These are phyloP conservation scores for Nestor notabilis DNA, from an alignment of 2,113 vertebrate genomes.

Conservation along the genomic window DNA sequence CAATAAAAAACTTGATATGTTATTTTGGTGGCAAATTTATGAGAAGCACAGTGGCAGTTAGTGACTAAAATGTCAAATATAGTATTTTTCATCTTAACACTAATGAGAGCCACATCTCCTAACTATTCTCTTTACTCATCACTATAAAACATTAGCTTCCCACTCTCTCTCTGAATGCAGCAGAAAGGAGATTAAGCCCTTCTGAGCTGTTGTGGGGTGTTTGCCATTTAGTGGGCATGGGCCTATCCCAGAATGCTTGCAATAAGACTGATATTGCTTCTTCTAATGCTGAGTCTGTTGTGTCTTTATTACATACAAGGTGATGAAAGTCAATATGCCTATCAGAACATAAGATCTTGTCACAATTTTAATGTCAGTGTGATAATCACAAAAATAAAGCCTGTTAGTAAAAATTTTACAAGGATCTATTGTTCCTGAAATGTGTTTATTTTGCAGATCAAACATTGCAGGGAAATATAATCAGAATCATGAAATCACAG, in stretches of 20 bases:
- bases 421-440: neutral
- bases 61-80: neutral
- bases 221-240: neutral
- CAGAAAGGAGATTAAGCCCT: neutral
- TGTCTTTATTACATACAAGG: neutral
- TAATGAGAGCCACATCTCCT: neutral
- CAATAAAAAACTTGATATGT: neutral
- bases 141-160: neutral
- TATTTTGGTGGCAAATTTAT: neutral
- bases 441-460: neutral
- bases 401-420: neutral
- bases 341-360: neutral
- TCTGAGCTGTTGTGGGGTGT: neutral
- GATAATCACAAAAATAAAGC: neutral
- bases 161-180: neutral
- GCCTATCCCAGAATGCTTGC: neutral
- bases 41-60: neutral
- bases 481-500: neutral
- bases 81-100: neutral
- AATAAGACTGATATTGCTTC: neutral
- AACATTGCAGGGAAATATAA: neutral
- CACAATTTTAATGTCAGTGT: neutral
- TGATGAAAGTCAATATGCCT: neutral
- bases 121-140: neutral
- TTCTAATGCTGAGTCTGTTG: accelerated